Conservation (phyloP, 2,888 invertebrate species). For the Morpho deidamia region DNA sequence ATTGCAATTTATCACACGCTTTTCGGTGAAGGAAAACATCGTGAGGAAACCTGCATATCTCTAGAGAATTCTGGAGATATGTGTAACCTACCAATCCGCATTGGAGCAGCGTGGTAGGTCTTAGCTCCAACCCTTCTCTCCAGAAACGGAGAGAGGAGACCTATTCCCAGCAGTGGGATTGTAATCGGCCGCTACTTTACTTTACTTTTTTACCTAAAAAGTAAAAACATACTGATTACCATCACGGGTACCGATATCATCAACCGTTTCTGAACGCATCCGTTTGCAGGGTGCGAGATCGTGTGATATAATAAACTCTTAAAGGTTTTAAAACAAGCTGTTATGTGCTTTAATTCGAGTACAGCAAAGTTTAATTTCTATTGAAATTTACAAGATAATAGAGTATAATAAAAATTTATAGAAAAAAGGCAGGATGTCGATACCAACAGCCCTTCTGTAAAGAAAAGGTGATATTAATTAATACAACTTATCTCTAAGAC, state of each 20-base stretch:
- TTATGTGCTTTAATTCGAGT: neutral
- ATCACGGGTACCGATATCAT: slow-evolving; percentile 7
- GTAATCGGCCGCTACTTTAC: too few species aligned
- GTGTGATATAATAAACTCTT: slow-evolving; percentile 3
- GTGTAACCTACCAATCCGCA: too few species aligned
- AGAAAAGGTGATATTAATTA: slow-evolving; percentile 10
- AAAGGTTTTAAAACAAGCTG: neutral
- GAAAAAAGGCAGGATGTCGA: slow-evolving; percentile 11
- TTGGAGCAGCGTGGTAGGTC: too few species aligned
- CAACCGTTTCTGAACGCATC: slow-evolving; percentile 21
- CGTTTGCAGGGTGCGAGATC: slow-evolving; percentile 19
- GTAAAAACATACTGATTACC: slow-evolving; percentile 12
- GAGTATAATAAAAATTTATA: neutral
- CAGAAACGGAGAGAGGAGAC: too few species aligned
- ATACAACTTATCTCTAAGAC: slow-evolving; percentile 10
- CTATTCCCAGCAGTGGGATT: too few species aligned
- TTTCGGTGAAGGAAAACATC: too few species aligned
- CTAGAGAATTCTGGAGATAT: too few species aligned
- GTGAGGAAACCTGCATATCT: too few species aligned
- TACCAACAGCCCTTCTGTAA: slow-evolving; percentile 4
- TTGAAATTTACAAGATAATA: neutral
- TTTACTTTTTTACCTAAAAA: too few species aligned
- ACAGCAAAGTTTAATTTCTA: neutral
- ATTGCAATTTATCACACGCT: too few species aligned
- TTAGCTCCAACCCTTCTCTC: too few species aligned